Base-by-base conservation (phyloP, 2,888 invertebrate genomes). In the Notodonta dromedarius region DNA sequence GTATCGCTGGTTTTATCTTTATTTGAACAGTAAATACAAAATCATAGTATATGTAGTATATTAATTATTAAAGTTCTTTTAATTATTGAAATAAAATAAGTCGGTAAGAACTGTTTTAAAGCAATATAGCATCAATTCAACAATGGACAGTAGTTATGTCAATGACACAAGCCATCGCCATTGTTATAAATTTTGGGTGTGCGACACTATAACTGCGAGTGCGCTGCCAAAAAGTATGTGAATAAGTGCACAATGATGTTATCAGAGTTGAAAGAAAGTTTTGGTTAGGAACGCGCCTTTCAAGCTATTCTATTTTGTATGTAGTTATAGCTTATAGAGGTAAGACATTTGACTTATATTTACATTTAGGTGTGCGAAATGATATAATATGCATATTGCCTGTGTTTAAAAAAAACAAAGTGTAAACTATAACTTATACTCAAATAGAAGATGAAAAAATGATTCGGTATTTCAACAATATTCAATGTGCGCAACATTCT, bases 141-240 rank as follows among this genome's bases (percentile, higher is more conserved):
- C 77, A 77, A 72, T 79, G 75, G 69, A 83, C 82, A 83, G 81
- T 82, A 73, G 78, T 69, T 73, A 73, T 74, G 77, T 76, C 73
- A 76, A 69, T 74, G 76, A 70, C 77, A 78, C 70, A 67, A 69
- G 76, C 71, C 71, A 70, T 74, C 57, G 59, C 73, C 68, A 75
- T 74, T 78, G 78, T 74, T 71, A 66, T 66, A 69, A 60, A 66
- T 63, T 77, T 77, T 65, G 79, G 74, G 66, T 57, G 67, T 56
- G 51, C 48, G 44, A 58, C 74, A 58, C 61, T 61, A 55, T 24
- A 62, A 62, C 69, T 65, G 60, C 63, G 55, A 54, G 57, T 56
- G 58, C 69, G 58, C 60, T 66, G 67, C 76, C 76, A 74, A 78
- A 78, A 71, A 57, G 44, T 39, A 52, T 44, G 59, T 46, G 55